Percentiles rank a stretch among this genome's conserved stretches.
phyloP scores from a whole-genome alignment of 2,888 invertebrate species.

The Calameuta filiformis region DNA sequence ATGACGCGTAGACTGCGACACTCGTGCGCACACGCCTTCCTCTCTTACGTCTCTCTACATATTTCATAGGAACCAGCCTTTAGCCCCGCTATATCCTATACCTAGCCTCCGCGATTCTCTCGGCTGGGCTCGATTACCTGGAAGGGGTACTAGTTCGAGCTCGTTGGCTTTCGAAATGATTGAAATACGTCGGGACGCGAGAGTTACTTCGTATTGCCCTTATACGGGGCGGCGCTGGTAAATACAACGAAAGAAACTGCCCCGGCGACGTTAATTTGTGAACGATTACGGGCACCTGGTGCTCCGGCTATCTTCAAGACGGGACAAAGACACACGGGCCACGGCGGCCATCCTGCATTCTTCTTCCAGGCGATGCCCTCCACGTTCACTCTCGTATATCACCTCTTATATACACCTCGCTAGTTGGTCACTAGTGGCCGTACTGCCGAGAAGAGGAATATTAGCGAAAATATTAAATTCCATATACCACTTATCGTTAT shows the following conservation, averaged over 20 bases:
- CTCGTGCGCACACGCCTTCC: conserved; percentile 1
- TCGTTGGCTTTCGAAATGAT: conserved; percentile 42
- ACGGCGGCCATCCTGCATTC: conserved; percentile 53
- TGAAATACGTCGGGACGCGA: conserved; percentile 45
- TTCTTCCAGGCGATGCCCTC: conserved; percentile 25
- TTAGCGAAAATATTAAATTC: not conserved
- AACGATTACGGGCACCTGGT: conserved; percentile 64
- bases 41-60: not conserved
- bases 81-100: not conserved
- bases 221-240: conserved; percentile 50
- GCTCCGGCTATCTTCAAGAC: conserved; percentile 27
- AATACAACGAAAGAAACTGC: conserved; percentile 58
- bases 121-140: not conserved
- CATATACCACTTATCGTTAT: not conserved
- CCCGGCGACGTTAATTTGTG: conserved; percentile 62
- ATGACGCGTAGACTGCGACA: conserved; percentile 36
- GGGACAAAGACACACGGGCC: conserved; percentile 45
- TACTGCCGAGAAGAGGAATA: not conserved
- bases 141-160: not conserved
- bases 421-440: not conserved
- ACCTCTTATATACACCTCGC: not conserved
- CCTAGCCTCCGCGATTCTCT: not conserved
- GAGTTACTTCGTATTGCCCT: conserved; percentile 48
- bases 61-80: not conserved
- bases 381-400: not conserved